Percentiles rank a stretch among this genome's conserved stretches.
Conservation (phyloP, 1,140 invertebrate genomes). For the Drosophila arizonae region DNA sequence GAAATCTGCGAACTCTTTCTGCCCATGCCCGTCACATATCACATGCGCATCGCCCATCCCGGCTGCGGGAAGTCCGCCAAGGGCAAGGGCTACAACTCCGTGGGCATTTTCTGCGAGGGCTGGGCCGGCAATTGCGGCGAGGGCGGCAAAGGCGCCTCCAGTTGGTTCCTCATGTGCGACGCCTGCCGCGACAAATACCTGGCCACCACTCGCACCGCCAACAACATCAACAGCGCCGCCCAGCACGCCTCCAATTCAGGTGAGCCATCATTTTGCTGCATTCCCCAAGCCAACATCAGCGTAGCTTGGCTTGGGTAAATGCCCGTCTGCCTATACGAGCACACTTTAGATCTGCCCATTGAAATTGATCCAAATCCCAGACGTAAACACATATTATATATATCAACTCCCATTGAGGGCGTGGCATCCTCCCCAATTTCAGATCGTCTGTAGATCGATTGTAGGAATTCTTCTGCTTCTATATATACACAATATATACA, state of each 20-base stretch:
- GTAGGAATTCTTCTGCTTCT: no score
- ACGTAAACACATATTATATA: no score
- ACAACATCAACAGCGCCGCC: constrained; percentile 66
- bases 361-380: no score
- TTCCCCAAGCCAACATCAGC: no score
- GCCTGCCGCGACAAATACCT: constrained; percentile 93
- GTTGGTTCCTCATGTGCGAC: constrained; percentile 97
- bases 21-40: constrained; percentile 91
- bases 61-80: constrained; percentile 94
- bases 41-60: constrained; percentile 94
- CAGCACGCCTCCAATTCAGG: constrained; percentile 46
- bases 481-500: no score
- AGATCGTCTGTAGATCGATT: no score
- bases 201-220: constrained; percentile 84
- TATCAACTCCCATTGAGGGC: no score
- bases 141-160: constrained; percentile 90
- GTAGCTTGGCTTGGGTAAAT: no score
- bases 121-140: constrained; percentile 95
- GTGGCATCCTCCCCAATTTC: no score
- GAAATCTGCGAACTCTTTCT: constrained; percentile 93
- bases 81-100: constrained; percentile 93
- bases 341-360: no score
- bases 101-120: constrained; percentile 92
- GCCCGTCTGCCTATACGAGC: no score
- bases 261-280: constrained; percentile 4